Evolutionary conservation across 2,113 vertebrate genomes (phyloP).

Genomic region (Bubalus kerabau): DNA sequence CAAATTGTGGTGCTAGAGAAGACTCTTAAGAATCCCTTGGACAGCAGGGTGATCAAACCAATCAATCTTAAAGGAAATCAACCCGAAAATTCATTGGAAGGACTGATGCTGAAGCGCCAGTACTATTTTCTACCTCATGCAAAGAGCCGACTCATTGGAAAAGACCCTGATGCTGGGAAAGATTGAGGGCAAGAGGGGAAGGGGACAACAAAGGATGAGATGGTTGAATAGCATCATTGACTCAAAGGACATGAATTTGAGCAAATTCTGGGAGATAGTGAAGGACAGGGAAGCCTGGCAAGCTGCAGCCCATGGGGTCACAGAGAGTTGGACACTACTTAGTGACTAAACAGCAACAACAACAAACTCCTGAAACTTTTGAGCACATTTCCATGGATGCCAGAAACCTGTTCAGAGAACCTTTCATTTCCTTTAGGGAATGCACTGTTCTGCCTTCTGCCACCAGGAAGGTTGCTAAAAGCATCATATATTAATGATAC

Average conservation of each 20-base stretch:
- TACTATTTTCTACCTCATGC: neutral
- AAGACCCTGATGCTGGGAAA: neutral
- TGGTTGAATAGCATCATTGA: neutral
- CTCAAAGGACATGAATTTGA: neutral
- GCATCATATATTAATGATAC: conserved; percentile 26
- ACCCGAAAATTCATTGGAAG: neutral
- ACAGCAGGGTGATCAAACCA: neutral
- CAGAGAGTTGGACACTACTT: neutral
- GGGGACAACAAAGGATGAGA: neutral
- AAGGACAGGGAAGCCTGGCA: neutral
- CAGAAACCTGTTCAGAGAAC: neutral
- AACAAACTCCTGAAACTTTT: conserved; percentile 1
- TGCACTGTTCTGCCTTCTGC: conserved; percentile 8
- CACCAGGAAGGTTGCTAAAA: conserved; percentile 9
- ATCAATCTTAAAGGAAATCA: neutral
- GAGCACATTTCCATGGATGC: neutral
- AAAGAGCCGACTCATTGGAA: neutral
- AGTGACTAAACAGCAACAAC: neutral
- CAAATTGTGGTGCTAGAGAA: neutral
- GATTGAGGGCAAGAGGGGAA: neutral
- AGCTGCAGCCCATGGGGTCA: neutral
- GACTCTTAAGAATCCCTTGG: neutral
- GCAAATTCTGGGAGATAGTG: neutral
- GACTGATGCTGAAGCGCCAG: neutral
- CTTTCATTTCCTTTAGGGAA: conserved; percentile 6